Percentiles rank a stretch among this genome's conserved stretches.
These are phyloP conservation scores for Lithophane semibrunnea DNA, from an alignment of 2,888 invertebrate species.

Conservation along the genomic window DNA sequence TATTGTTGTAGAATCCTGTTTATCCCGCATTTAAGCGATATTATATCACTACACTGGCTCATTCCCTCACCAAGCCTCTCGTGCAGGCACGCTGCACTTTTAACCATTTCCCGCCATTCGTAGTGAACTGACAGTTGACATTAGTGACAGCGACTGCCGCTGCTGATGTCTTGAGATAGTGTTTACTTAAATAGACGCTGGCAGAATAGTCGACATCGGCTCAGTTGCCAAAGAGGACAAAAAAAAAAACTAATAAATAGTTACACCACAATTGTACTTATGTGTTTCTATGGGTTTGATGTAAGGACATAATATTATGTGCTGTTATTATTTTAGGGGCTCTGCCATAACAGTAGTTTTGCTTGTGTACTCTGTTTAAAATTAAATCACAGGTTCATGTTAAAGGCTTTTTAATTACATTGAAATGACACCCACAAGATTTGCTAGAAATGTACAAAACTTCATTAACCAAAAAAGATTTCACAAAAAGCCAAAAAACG, in stretches of 20 bases:
- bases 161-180: too few species aligned
- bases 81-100: too few species aligned
- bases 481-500: conserved; percentile 4
- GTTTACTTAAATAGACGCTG: too few species aligned
- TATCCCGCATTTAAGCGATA: too few species aligned
- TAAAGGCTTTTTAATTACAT: not conserved
- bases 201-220: too few species aligned
- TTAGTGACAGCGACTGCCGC: too few species aligned
- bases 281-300: conserved; percentile 4
- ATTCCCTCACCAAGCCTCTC: too few species aligned
- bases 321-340: not conserved
- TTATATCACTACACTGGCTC: too few species aligned
- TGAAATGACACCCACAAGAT: not conserved
- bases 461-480: conserved; percentile 14
- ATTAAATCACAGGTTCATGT: not conserved
- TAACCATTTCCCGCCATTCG: too few species aligned
- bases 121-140: too few species aligned
- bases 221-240: too few species aligned
- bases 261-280: conserved; percentile 10
- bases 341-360: not conserved
- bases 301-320: not conserved
- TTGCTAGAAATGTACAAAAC: conserved; percentile 8
- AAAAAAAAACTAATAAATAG: too few species aligned
- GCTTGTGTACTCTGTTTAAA: not conserved
- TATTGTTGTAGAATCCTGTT: not conserved